phyloP scores from a whole-genome alignment of 2,888 invertebrate genomes.

The Pandemis cinnamomeana region DNA sequence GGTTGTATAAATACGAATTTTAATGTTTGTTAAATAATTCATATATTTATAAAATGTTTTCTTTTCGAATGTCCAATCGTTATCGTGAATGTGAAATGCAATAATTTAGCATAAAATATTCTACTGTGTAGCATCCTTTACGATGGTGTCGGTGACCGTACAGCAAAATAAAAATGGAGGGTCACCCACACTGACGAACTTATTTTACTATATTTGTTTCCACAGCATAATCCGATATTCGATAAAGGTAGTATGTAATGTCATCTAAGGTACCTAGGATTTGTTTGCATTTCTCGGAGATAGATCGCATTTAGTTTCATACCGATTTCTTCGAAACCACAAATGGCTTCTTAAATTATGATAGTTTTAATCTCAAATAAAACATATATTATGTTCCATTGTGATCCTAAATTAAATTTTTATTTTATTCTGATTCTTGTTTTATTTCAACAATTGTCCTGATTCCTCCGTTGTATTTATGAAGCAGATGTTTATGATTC shows the following conservation, averaged over 20 bases:
- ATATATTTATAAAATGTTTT: constrained; percentile 60
- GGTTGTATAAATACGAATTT: constrained; percentile 60
- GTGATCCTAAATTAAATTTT: constrained; percentile 82
- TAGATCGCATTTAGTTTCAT: constrained; percentile 45
- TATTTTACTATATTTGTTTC: not conserved
- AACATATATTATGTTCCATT: constrained; percentile 57
- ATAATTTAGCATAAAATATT: constrained; percentile 27
- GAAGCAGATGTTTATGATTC: too few species aligned
- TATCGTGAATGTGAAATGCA: constrained; percentile 17
- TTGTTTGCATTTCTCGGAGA: constrained; percentile 43
- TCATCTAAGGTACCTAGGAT: constrained; percentile 31
- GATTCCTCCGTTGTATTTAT: too few species aligned
- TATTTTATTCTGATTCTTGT: constrained; percentile 62
- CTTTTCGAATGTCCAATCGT: constrained; percentile 45
- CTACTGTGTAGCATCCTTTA: constrained; percentile 18
- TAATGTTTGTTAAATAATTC: constrained; percentile 64
- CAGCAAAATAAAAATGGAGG: constrained; percentile 2
- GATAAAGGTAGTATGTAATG: constrained; percentile 28
- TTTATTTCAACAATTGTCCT: constrained; percentile 54
- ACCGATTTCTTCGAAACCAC: constrained; percentile 25
- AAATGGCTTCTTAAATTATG: constrained; percentile 46
- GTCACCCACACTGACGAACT: not conserved
- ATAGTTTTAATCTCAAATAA: constrained; percentile 60
- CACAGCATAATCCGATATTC: constrained; percentile 16
- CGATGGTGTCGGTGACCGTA: constrained; percentile 9